Percentiles rank a stretch among this genome's conserved stretches.
phyloP scores from a whole-genome alignment of 2,797 vertebrate species.

The Myotis findleyi region DNA sequence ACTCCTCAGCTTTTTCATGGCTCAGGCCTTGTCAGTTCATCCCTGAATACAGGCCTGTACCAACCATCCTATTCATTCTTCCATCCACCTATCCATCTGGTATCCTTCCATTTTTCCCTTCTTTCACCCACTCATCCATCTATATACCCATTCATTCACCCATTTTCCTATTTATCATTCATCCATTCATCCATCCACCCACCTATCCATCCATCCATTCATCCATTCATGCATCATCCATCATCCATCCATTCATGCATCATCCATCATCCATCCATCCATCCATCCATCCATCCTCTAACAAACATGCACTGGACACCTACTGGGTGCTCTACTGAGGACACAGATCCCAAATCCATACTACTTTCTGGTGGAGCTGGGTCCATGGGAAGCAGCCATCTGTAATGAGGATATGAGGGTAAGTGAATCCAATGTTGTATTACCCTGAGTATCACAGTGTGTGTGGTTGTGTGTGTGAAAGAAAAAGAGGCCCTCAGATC shows the following conservation, averaged over 20 bases:
- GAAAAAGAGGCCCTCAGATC: neutral
- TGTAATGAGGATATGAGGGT: neutral
- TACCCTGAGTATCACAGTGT: neutral
- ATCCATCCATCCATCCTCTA: too few relatives aligned
- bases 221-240: neutral
- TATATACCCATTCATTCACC: neutral
- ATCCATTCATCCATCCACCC: neutral
- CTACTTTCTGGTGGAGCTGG: neutral
- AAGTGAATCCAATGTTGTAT: neutral
- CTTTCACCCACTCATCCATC: neutral
- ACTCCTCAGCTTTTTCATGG: neutral
- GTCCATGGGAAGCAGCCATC: neutral
- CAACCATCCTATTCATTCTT: neutral
- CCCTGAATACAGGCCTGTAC: neutral
- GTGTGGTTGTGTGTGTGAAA: neutral
- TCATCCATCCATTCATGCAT: neutral
- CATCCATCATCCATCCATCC: neutral
- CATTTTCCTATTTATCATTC: neutral
- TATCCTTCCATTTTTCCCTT: rapidly evolving
- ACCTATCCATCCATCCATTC: neutral
- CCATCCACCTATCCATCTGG: neutral
- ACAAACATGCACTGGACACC: neutral
- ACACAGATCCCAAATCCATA: neutral
- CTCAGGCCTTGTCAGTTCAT: neutral
- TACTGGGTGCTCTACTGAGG: neutral